These are phyloP conservation scores for Drosophila atroscutellata DNA, from an alignment of 2,888 invertebrate species.

Conservation along the genomic window DNA sequence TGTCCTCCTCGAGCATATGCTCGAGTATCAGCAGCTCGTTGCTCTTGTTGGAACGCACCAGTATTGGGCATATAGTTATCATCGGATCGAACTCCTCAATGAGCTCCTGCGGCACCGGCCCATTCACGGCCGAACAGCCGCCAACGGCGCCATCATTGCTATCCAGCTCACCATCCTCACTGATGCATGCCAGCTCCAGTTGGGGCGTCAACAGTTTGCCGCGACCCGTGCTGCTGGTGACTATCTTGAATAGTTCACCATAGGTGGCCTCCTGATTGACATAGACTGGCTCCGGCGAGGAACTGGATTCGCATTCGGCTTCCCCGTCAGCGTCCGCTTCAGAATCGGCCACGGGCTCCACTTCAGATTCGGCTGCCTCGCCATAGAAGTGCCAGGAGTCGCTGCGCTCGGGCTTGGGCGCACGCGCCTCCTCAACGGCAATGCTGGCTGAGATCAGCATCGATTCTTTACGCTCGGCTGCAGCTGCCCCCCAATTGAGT, in stretches of 20 bases:
- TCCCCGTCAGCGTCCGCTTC: slow-evolving; percentile 12
- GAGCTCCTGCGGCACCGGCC: slow-evolving; percentile 85
- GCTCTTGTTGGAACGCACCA: slow-evolving; percentile 84
- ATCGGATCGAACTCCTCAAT: slow-evolving; percentile 91
- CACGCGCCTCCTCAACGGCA: slow-evolving; percentile 69
- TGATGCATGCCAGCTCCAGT: slow-evolving; percentile 59
- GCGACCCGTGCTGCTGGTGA: slow-evolving; percentile 73
- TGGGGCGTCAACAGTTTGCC: slow-evolving; percentile 78
- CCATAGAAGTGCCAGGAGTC: slow-evolving; percentile 84
- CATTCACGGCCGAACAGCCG: slow-evolving; percentile 35
- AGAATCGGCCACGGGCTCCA: slow-evolving; percentile 1
- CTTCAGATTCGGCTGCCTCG: slow-evolving; percentile 61
- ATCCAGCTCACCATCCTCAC: slow-evolving; percentile 57
- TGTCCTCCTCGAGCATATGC: slow-evolving; percentile 89
- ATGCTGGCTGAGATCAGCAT: slow-evolving; percentile 71
- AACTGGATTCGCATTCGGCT: slow-evolving; percentile 28
- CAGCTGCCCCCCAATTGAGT: slow-evolving; percentile 68
- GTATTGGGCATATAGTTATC: slow-evolving; percentile 51
- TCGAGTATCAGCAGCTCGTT: slow-evolving; percentile 89
- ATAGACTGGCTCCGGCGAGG: slow-evolving; percentile 84
- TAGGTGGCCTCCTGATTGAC: slow-evolving; percentile 84
- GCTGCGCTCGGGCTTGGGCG: slow-evolving; percentile 83
- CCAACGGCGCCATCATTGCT: slow-evolving; percentile 75
- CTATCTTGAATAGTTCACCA: slow-evolving; percentile 83
- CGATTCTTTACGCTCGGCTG: slow-evolving; percentile 76